Conservation (phyloP, 2,113 vertebrate species). For the Podocnemis expansa region DNA sequence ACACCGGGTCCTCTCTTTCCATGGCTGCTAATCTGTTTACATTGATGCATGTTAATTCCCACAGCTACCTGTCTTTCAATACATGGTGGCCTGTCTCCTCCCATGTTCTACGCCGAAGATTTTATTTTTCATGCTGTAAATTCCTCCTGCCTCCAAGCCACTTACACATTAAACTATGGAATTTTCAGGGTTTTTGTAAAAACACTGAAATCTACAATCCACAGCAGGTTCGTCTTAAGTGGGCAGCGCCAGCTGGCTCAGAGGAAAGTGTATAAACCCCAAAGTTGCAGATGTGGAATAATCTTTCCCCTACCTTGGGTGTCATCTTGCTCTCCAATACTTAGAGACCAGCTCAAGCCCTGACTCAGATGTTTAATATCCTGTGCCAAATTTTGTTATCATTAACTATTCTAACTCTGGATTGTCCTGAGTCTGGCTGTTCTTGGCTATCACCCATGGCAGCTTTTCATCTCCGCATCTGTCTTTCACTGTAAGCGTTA, state of each 20-base stretch:
- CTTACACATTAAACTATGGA: neutral
- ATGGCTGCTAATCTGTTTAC: neutral
- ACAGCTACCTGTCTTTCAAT: neutral
- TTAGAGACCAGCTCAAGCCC: conserved; percentile 15
- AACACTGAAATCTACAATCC: neutral
- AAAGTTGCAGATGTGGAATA: neutral
- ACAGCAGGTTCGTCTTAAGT: neutral
- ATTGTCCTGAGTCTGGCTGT: neutral
- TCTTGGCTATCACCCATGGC: neutral
- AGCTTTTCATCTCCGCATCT: neutral
- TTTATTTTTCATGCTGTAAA: neutral
- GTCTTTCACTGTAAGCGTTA: neutral
- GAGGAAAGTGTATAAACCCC: neutral
- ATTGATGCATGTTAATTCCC: neutral
- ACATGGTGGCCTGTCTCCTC: neutral
- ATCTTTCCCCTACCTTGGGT: neutral
- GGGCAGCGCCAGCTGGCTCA: neutral
- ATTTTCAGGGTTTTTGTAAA: neutral
- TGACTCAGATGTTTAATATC: conserved; percentile 15
- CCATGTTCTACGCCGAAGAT: neutral
- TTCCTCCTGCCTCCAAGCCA: neutral
- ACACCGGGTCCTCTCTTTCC: neutral
- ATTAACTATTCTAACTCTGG: neutral
- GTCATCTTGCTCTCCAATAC: neutral
- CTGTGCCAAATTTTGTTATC: conserved; percentile 19